phyloP scores from a whole-genome alignment of 2,113 vertebrate species.

The Centropus bengalensis region DNA sequence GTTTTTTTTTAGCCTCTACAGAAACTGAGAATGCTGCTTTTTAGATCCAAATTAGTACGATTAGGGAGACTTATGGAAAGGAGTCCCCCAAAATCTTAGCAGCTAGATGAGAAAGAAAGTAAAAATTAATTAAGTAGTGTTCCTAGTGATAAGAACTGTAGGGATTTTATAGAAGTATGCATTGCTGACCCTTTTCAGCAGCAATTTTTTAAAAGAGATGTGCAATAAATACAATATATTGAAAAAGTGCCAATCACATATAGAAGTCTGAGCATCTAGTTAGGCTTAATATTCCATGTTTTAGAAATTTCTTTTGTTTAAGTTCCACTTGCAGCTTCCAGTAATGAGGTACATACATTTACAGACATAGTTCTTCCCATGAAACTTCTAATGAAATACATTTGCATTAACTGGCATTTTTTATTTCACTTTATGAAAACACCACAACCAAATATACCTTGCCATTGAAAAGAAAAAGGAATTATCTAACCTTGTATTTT shows the following conservation, averaged over 20 bases:
- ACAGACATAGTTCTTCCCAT: neutral
- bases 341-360: neutral
- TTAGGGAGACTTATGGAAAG: neutral
- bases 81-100: neutral
- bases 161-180: neutral
- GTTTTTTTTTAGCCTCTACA: neutral
- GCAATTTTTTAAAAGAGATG: neutral
- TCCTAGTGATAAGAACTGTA: neutral
- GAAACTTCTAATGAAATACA: neutral
- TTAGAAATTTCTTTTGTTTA: neutral
- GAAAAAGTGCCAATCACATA: neutral
- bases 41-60: neutral
- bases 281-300: neutral
- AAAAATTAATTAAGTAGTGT: neutral
- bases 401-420: neutral
- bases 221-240: neutral
- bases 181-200: neutral
- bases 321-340: neutral
- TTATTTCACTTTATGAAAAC: neutral
- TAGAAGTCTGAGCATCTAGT: neutral
- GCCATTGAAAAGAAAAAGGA: neutral
- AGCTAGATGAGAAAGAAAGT: neutral
- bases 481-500: neutral
- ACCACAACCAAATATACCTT: neutral
- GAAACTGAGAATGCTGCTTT: neutral